Conservation (phyloP, 2,797 vertebrate genomes). For the Iguana delicatissima region DNA sequence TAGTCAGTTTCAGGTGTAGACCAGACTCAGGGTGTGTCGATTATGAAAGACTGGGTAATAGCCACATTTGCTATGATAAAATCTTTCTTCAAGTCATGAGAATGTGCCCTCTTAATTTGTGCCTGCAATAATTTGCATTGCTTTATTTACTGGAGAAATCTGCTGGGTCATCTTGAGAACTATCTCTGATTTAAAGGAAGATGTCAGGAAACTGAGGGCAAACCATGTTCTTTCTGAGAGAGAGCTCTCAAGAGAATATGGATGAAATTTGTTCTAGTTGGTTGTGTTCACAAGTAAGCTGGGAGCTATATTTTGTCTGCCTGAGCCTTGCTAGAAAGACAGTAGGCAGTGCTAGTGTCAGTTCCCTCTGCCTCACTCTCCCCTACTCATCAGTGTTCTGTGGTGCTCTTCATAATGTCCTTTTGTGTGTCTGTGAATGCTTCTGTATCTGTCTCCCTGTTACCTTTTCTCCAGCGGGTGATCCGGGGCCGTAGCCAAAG, state of each 20-base stretch:
- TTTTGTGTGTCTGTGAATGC: slow-evolving; percentile 55
- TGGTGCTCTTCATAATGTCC: slow-evolving; percentile 54
- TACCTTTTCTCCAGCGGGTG: slow-evolving; percentile 83
- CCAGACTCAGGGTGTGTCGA: no score
- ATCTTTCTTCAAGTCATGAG: no score
- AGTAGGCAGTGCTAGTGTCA: slow-evolving; percentile 49
- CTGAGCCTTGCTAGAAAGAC: not conserved
- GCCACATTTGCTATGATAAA: no score
- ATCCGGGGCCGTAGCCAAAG: slow-evolving; percentile 92
- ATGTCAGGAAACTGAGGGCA: not conserved
- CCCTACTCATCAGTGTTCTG: not conserved
- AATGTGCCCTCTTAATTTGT: no score
- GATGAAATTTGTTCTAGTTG: not conserved
- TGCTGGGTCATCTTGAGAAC: not conserved
- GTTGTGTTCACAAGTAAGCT: not conserved
- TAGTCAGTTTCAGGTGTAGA: no score
- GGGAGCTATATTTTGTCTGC: not conserved
- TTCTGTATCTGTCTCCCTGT: slow-evolving; percentile 73
- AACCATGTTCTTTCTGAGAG: not conserved
- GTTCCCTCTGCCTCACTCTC: slow-evolving; percentile 47
- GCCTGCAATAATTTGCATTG: not conserved
- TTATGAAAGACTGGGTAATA: no score
- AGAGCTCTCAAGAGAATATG: not conserved
- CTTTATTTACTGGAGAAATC: not conserved
- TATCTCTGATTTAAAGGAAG: not conserved